Conservation (phyloP, 2,888 invertebrate species). For the Microplitis deprimator region DNA sequence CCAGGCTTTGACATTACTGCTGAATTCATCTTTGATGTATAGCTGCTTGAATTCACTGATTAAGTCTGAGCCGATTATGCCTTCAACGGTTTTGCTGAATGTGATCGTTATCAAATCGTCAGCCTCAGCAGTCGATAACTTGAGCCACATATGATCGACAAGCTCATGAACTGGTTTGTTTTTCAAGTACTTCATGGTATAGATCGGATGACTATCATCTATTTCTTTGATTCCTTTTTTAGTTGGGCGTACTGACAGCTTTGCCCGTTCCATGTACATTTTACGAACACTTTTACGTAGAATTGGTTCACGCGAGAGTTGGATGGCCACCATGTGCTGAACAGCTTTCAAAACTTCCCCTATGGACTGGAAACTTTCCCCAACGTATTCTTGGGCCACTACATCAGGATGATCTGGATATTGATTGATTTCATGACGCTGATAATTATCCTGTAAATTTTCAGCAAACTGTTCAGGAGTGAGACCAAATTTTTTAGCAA, state of each 20-base stretch:
- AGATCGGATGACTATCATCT: conserved; percentile 94
- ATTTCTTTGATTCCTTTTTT: conserved; percentile 94
- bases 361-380: conserved; percentile 71
- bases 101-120: conserved; percentile 84
- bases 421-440: conserved; percentile 95
- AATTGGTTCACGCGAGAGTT: conserved; percentile 92
- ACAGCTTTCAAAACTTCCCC: conserved; percentile 92
- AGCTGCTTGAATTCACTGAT: conserved; percentile 91
- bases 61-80: conserved; percentile 83
- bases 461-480: conserved; percentile 96
- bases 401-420: conserved; percentile 87
- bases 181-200: conserved; percentile 89
- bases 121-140: conserved; percentile 84
- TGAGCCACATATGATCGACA: conserved; percentile 91
- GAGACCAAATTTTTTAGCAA: conserved; percentile 93
- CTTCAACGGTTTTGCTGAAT: conserved; percentile 84
- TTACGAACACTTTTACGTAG: conserved; percentile 89
- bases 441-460: conserved; percentile 95
- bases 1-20: conserved; percentile 95
- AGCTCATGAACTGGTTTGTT: conserved; percentile 94
- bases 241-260: conserved; percentile 86
- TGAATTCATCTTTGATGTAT: conserved; percentile 93
- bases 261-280: conserved; percentile 90
- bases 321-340: conserved; percentile 94
- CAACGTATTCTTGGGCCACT: conserved; percentile 82